Base-by-base conservation (phyloP, 2,113 vertebrate species). In the Progne subis region DNA sequence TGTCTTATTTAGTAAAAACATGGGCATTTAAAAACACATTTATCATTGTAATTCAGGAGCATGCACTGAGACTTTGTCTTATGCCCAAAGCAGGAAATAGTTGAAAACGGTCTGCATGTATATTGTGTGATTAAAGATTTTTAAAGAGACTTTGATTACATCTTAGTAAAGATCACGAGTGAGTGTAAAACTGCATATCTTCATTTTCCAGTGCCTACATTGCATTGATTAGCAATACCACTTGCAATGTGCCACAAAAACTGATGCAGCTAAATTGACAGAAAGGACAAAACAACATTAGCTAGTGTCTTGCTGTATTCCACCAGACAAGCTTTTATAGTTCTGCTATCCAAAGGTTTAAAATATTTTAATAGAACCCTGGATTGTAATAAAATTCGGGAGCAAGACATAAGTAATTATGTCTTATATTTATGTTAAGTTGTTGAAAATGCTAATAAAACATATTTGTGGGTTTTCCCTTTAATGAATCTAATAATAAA, bases 381-480 rank as follows among this genome's bases (percentile, higher is more conserved):
- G 44, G 29, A 29, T 96, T 91, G 72, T 61, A 96, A 81, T 96
- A 93, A 97, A 78, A 83, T 82, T 83, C 91, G 72, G 92, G 85
- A 89, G 90, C 86, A 74, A 94, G 53, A 52, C 50, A 9, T 86
- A 93, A 92, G 76, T 94, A 95, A 81, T 97, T 94, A 52, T 84
- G 75, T 60, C 69, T 95, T 86, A 78, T 94, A 94, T 96, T 96
- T 97, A 95, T 0, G 2, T 76, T 79, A 97, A 94, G 79, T 86
- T 53, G 25, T 89, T 68, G 34, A 86, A 96, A 95, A 97, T 92
- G 53, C 74, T 95, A 96, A 77, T 94, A 88, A 96, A 97, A 93
- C 37, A 25, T 77, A 91, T 95, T 91, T 95, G 79, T 91, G 74
- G 77, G 24, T 18, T 96, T 96, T 95, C 76, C 29, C 71, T 95